A percentile compares a stretch with the other conserved stretches of the same genome.
Conservation (phyloP, 2,113 vertebrate species). For the Peromyscus maniculatus region DNA sequence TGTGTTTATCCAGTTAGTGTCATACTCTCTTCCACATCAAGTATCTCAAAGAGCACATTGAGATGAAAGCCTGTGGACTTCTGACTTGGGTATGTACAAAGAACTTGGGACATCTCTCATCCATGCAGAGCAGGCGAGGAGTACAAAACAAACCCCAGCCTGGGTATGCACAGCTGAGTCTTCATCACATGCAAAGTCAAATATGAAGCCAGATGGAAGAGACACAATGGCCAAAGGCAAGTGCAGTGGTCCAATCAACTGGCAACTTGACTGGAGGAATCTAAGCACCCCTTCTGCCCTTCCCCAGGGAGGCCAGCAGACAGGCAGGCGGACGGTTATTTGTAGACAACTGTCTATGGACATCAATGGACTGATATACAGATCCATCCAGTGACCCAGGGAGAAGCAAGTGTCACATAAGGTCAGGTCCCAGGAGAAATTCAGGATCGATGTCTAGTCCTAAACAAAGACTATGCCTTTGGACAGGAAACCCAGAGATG, state of each 20-base stretch:
- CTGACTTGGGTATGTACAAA: not conserved
- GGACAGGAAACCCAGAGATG: not conserved
- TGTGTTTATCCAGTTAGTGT: slow-evolving; percentile 47
- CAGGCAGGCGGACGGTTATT: not conserved
- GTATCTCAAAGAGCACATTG: slow-evolving; percentile 1
- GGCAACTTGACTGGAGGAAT: not conserved
- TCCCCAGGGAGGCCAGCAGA: not conserved
- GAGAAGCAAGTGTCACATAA: not conserved
- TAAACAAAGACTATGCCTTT: not conserved
- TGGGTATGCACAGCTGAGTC: not conserved
- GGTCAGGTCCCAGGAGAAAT: not conserved
- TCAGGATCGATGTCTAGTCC: not conserved
- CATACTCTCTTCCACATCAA: not conserved
- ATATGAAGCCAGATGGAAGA: slow-evolving; percentile 19
- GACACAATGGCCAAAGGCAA: slow-evolving; percentile 16
- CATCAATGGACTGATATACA: not conserved
- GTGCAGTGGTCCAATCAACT: not conserved
- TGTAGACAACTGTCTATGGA: not conserved
- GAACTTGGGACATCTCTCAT: not conserved
- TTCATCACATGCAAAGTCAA: slow-evolving; percentile 55
- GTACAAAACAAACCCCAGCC: slow-evolving; percentile 13
- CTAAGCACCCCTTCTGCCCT: not conserved
- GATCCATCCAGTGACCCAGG: not conserved
- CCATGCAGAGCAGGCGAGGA: not conserved
- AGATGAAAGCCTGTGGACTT: slow-evolving; percentile 41